Base-by-base conservation (phyloP, 2,888 invertebrate species). In the Pollenia griseotomentosa region DNA sequence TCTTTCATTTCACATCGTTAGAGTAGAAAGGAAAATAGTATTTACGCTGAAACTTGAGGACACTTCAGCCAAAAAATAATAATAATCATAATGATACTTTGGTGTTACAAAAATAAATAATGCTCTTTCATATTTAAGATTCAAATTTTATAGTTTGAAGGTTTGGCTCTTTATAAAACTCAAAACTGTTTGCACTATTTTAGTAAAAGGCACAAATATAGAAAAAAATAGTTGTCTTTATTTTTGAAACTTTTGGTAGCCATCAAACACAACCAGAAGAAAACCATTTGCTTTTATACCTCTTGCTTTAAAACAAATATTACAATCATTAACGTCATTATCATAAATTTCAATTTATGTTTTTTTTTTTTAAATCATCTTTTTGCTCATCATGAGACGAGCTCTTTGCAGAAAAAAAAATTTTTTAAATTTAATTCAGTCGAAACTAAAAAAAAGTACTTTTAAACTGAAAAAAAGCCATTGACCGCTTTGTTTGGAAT, bases 291-390 rank as follows among this genome's bases (percentile, higher is more conserved):
- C 14, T 19, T 12, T n/a, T 16, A 40, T 40, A 61, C 19, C 70
- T 74, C 74, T 84, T 80, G 73, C 68, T 80, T 65, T n/a, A 68
- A 68, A 61, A 33, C n/a, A 85, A 81, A 81, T 63, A 77, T 85
- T 44, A 42, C 55, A 51, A 83, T 75, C 75, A 86, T 83, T 80
- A 86, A 70, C 80, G 55, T 80, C 71, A 83, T 86, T 71, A 86
- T 77, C 65, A 63, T 70, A 68, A 71, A 71, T 73, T 66, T 57
- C 2, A n/a, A 33, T 33, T 33, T 33, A 0, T 33, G 33, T 33
- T 33, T 33, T 33, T 33, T 33, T 33, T 33, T 63, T 51, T 40
- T 57, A 46, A 59, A 59, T 53, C 48, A 51, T n/a, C 65, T 40
- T 55, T 33, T 5, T 42, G 3, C n/a, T 51, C 65, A 70, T 70